Conservation (phyloP, 2,797 vertebrate species). For the Phoebastria nigripes region DNA sequence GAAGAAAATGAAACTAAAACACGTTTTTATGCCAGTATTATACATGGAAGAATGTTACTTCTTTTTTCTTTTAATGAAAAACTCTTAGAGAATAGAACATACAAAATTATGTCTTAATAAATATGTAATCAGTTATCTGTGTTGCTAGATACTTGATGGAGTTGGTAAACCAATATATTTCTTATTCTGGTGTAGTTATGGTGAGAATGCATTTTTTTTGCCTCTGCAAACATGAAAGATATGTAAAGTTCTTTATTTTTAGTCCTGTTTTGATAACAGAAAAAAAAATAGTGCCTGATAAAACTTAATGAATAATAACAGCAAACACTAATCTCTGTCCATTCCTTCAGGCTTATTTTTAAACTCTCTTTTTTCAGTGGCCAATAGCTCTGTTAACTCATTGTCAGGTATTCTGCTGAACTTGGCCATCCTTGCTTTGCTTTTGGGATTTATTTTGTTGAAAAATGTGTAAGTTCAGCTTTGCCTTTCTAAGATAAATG, state of each 20-base stretch:
- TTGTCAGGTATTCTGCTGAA: neutral
- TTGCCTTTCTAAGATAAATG: neutral
- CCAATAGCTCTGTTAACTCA: neutral
- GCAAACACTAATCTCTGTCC: neutral
- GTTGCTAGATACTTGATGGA: neutral
- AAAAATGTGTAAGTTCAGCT: neutral
- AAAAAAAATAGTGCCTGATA: conserved; percentile 12
- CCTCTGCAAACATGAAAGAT: conserved; percentile 2
- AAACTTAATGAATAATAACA: neutral
- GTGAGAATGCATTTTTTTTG: neutral
- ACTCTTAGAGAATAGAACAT: neutral
- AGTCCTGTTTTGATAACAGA: conserved; percentile 25
- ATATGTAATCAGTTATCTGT: neutral
- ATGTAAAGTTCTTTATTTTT: conserved; percentile 52
- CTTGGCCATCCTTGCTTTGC: neutral
- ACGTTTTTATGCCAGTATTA: conserved; percentile 52
- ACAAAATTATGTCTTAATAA: neutral
- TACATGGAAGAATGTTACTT: neutral
- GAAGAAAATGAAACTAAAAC: conserved; percentile 63
- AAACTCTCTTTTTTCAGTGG: neutral
- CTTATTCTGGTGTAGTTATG: neutral
- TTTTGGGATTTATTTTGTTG: neutral
- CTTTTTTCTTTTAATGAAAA: conserved; percentile 22
- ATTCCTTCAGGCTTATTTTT: conserved; percentile 8
- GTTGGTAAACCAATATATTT: neutral